Conservation (phyloP, 2,797 vertebrate species). For the Lerista edwardsae region DNA sequence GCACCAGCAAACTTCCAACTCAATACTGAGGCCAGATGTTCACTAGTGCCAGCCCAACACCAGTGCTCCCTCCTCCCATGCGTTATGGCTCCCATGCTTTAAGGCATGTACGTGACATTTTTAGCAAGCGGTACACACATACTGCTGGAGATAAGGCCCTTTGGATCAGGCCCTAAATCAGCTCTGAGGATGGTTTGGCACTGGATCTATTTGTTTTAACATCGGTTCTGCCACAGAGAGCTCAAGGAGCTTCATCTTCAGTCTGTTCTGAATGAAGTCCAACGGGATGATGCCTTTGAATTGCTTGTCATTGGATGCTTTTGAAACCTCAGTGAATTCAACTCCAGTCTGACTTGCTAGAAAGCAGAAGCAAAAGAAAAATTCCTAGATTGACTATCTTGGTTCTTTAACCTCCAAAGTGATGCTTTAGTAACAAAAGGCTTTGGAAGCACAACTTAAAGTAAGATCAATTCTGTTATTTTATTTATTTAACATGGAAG, state of each 20-base stretch:
- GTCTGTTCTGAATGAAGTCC: neutral
- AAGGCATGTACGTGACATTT: too few species aligned
- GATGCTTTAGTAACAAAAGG: neutral
- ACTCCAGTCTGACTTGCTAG: constrained; percentile 10
- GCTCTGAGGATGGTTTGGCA: too few species aligned
- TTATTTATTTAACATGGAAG: neutral
- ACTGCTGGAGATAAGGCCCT: too few species aligned
- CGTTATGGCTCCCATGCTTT: too few species aligned
- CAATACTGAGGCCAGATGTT: too few species aligned
- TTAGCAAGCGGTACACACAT: too few species aligned
- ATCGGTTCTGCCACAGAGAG: neutral
- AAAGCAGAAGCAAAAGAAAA: neutral
- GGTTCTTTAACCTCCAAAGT: neutral
- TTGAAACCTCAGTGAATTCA: neutral
- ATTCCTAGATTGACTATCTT: constrained; percentile 9
- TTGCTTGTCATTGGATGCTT: neutral
- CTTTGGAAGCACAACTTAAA: neutral
- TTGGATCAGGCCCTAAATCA: too few species aligned
- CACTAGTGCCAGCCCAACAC: too few species aligned
- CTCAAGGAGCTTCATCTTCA: neutral
- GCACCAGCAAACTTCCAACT: too few species aligned
- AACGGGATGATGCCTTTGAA: neutral
- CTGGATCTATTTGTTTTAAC: neutral
- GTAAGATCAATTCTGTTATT: neutral
- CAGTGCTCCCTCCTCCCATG: too few species aligned